Percentiles rank a stretch among this genome's conserved stretches.
Conservation (phyloP, 2,113 vertebrate species). For the Puntigrus tetrazona region DNA sequence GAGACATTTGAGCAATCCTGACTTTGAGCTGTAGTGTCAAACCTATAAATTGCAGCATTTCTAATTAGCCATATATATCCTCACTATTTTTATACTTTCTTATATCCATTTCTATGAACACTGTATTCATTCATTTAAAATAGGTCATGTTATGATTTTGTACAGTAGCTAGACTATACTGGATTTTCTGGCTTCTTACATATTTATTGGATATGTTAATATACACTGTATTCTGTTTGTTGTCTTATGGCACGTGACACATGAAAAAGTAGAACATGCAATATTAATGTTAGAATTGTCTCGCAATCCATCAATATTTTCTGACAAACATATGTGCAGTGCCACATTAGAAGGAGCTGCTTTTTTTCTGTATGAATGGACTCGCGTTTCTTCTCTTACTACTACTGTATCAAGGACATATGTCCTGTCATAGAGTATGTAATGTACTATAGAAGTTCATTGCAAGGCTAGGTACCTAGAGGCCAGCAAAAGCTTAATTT, state of each 20-base stretch:
- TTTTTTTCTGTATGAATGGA: neutral
- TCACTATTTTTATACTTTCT: too few relatives aligned
- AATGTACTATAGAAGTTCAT: neutral
- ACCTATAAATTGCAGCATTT: neutral
- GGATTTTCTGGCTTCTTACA: neutral
- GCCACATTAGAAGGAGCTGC: neutral
- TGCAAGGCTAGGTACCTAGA: neutral
- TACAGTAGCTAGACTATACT: neutral
- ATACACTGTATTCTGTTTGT: neutral
- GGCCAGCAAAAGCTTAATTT: neutral
- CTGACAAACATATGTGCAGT: neutral
- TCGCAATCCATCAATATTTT: neutral
- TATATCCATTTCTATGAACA: neutral
- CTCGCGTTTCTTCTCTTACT: neutral
- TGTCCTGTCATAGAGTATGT: neutral
- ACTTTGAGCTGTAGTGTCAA: neutral
- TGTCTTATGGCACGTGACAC: neutral
- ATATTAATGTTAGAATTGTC: neutral
- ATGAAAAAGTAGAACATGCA: neutral
- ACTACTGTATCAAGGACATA: neutral
- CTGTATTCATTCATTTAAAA: neutral
- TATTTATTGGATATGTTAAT: neutral
- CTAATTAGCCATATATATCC: too few relatives aligned
- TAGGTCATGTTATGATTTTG: neutral
- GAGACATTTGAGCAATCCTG: neutral